Evolutionary conservation across 2,888 invertebrate species (phyloP).

Genomic region (Malthinus flaveolus): DNA sequence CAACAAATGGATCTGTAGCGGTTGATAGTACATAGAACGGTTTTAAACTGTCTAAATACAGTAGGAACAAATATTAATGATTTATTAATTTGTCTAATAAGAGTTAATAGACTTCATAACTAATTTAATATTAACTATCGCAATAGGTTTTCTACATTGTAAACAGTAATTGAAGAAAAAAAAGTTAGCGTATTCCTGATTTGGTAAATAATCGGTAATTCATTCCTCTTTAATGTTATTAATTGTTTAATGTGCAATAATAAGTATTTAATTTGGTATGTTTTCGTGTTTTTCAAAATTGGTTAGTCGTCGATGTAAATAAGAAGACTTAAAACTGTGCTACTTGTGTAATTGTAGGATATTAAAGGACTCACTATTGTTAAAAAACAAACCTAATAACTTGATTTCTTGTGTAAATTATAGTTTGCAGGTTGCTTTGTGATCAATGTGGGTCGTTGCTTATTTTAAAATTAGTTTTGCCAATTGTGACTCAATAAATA

Average conservation of each 20-base stretch:
- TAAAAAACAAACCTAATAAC: background rate
- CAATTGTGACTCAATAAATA: slow-evolving; percentile 8
- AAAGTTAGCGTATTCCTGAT: slow-evolving; percentile 14
- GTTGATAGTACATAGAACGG: no score
- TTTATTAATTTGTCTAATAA: no score
- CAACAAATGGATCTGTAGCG: slow-evolving; percentile 39
- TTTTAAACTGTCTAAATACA: no score
- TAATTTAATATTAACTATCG: no score
- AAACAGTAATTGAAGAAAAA: no score
- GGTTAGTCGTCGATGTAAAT: slow-evolving; percentile 5
- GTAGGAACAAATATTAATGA: no score
- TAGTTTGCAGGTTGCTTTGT: no score
- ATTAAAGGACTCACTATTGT: no score
- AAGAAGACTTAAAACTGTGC: slow-evolving; percentile 6
- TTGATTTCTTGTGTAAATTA: background rate
- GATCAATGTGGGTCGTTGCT: slow-evolving; percentile 1
- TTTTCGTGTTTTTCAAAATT: slow-evolving; percentile 7
- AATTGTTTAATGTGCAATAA: slow-evolving; percentile 19
- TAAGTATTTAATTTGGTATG: slow-evolving; percentile 9
- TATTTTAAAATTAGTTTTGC: slow-evolving; percentile 4
- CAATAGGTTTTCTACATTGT: background rate
- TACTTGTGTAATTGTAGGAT: slow-evolving; percentile 1
- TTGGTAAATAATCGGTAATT: slow-evolving; percentile 20
- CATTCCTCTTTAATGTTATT: slow-evolving; percentile 20
- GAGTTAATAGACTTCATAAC: no score